phyloP scores from a whole-genome alignment of 2,113 vertebrate species.

The Elanoides forficatus region DNA sequence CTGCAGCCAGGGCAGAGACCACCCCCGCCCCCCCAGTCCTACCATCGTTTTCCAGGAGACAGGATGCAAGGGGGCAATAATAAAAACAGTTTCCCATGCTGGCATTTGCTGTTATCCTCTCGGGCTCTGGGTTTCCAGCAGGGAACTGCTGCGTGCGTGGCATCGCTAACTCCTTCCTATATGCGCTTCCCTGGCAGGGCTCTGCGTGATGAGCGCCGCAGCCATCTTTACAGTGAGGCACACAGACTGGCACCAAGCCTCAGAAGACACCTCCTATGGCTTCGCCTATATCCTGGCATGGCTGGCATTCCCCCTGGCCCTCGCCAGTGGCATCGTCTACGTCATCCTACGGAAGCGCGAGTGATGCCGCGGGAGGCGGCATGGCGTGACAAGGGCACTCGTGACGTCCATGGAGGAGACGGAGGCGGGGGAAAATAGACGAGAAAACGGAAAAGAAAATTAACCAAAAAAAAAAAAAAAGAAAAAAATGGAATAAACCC shows the following conservation, averaged over 20 bases:
- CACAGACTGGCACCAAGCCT: constrained; percentile 74
- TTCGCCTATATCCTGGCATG: constrained; percentile 95
- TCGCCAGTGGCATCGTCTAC: constrained; percentile 92
- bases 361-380: constrained; percentile 56
- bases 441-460: constrained; percentile 48
- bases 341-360: constrained; percentile 96
- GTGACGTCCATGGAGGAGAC: constrained; percentile 35
- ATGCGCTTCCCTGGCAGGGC: constrained; percentile 71
- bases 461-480: background rate
- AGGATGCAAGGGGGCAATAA: no score
- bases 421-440: constrained; percentile 56
- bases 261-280: constrained; percentile 70
- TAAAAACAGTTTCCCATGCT: background rate
- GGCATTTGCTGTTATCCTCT: fast-evolving
- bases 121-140: no score
- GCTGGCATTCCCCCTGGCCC: constrained; percentile 91
- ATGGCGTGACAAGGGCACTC: background rate
- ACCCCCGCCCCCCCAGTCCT: no score
- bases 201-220: constrained; percentile 91
- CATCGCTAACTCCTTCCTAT: background rate
- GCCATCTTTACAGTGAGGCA: constrained; percentile 95
- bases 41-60: background rate
- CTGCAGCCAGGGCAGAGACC: background rate
- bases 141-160: fast-evolving
- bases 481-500: background rate